Conservation (phyloP, 92 coral and sea anemone species). For the Metridium senile region DNA sequence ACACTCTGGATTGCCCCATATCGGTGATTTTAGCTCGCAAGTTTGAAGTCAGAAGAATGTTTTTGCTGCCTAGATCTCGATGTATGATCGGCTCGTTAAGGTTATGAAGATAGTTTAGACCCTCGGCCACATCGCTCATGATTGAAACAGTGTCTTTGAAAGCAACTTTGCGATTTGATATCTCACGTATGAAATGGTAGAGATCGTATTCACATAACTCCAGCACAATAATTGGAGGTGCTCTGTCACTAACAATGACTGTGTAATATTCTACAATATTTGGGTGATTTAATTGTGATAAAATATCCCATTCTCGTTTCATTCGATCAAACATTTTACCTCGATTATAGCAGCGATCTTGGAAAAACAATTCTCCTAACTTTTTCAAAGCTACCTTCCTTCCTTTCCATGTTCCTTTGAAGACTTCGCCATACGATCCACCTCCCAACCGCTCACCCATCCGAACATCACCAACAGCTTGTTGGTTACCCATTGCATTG, state of each 20-base stretch:
- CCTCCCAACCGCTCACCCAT: constrained; percentile 65
- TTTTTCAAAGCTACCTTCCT: constrained; percentile 75
- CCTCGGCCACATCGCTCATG: constrained; percentile 81
- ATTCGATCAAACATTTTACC: constrained; percentile 48
- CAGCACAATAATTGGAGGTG: constrained; percentile 74
- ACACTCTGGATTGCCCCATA: constrained; percentile 81
- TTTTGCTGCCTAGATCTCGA: constrained; percentile 82
- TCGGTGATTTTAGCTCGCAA: constrained; percentile 82
- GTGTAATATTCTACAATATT: constrained; percentile 79
- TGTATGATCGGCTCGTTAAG: constrained; percentile 56
- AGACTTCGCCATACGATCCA: constrained; percentile 80
- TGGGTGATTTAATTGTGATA: constrained; percentile 54
- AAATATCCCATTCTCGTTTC: constrained; percentile 74
- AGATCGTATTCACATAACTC: constrained; percentile 73
- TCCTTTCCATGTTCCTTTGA: constrained; percentile 66
- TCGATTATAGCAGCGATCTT: constrained; percentile 22
- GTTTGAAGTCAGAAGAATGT: constrained; percentile 54
- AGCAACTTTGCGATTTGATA: constrained; percentile 43
- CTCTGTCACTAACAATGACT: constrained; percentile 51
- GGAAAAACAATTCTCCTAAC: constrained; percentile 63
- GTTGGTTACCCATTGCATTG: constrained; percentile 62
- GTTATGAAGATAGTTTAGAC: constrained; percentile 62
- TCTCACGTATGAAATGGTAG: constrained; percentile 43
- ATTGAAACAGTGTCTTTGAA: constrained; percentile 67
- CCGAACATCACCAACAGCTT: constrained; percentile 57